These are phyloP conservation scores for Oscheius sp. DNA, from an alignment of 2,888 invertebrate species.

Conservation along the genomic window DNA sequence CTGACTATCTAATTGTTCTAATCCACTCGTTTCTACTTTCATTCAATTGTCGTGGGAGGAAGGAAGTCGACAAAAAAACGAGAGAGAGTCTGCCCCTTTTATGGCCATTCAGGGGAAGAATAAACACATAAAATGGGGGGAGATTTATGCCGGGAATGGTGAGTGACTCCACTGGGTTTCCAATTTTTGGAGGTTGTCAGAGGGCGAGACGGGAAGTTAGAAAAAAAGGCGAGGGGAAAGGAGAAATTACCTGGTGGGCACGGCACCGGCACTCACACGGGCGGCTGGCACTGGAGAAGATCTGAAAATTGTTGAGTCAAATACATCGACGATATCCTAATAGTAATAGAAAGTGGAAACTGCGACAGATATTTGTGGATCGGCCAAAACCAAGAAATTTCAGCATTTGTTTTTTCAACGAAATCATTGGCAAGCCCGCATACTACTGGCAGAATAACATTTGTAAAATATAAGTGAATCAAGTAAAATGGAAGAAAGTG, in stretches of 20 bases:
- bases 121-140: conserved; percentile 29
- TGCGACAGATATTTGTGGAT: too few relatives aligned
- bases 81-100: too few relatives aligned
- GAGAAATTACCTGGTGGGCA: conserved; percentile 11
- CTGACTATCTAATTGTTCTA: conserved; percentile 33
- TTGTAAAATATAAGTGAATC: too few relatives aligned
- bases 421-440: too few relatives aligned
- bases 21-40: conserved; percentile 5
- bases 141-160: conserved; percentile 14
- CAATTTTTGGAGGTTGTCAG: neutral
- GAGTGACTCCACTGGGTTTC: conserved; percentile 1
- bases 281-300: neutral
- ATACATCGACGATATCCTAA: too few relatives aligned
- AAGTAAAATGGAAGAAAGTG: too few relatives aligned
- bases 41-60: neutral
- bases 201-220: neutral
- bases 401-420: too few relatives aligned
- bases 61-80: neutral
- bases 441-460: too few relatives aligned
- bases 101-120: conserved; percentile 8
- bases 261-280: conserved; percentile 4
- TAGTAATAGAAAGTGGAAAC: too few relatives aligned
- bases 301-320: too few relatives aligned
- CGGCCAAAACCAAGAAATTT: too few relatives aligned
- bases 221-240: neutral